Base-by-base conservation (phyloP, 1,140 invertebrate species). In the Micrasema minimum region DNA sequence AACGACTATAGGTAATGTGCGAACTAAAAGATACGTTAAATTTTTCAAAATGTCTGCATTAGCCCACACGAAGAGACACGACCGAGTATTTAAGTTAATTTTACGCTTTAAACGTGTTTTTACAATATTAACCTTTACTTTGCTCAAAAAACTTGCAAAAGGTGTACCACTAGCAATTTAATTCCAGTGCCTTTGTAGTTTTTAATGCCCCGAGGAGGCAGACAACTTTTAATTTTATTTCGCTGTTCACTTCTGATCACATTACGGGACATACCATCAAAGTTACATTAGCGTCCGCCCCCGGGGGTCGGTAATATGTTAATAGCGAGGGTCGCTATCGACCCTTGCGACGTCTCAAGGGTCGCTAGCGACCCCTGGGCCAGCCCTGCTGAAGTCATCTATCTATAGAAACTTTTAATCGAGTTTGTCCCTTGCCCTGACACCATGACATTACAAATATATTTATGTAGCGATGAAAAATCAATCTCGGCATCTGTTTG, bases 391-490 rank as follows among this genome's bases (percentile, higher is more conserved):
- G 23, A 53, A 31, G 20, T 53, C 50, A 14, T 31, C 10, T 14
- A 2, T 53, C 50, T 53, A 22, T 14, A 11, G 18, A 53, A 53
- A 53, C 50, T 53, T 53, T 53, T 53, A 53, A 53, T 53, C 23
- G 50, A 53, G 22, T 53, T 53, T 22, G 5, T 18, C 16, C 16
- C 20, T 20, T 10, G 11, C 11, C 46, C 7, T 20, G 14, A 16
- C 46, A 48, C 46, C 20, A 16, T 18, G 11, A 48, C 18, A 48
- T 20, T 20, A 16, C 7, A 1, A 7, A n/a, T 10, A 48, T 20
- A 48, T 7, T 45, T 4, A 45, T 45, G 2, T 45, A 14, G 9
- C n/a, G 43, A 6, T 12, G n/a, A 16, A n/a, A n/a, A 45, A 4
- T 14, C 18, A 7, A 45, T 41, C n/a, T 9, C 5, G 10, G 11